phyloP scores from a whole-genome alignment of 2,113 vertebrate species.

The Trogon melanurus region DNA sequence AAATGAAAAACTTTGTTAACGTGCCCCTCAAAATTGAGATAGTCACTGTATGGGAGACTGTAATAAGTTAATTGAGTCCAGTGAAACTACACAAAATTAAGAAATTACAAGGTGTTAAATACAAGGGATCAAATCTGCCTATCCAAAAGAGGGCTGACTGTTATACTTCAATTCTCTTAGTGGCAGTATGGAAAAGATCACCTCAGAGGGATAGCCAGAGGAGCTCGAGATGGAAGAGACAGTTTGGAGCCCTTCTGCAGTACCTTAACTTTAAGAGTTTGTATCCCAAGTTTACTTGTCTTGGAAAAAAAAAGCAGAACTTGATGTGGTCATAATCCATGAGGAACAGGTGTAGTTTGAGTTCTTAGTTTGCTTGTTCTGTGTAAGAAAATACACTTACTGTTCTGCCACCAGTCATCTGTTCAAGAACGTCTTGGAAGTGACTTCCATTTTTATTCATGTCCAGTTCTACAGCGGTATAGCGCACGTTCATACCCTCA shows the following conservation, averaged over 20 bases:
- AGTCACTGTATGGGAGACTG: neutral
- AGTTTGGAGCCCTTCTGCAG: neutral
- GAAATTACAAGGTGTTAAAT: neutral
- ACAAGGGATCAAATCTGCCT: neutral
- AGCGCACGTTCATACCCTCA: constrained; percentile 84
- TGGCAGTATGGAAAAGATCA: neutral
- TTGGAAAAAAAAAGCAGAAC: neutral
- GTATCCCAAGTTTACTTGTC: neutral
- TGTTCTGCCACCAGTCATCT: constrained; percentile 89
- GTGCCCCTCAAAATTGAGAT: neutral
- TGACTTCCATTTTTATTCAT: constrained; percentile 82
- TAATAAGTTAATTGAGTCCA: neutral
- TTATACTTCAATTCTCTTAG: neutral
- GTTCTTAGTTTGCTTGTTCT: neutral
- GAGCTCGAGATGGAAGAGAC: neutral
- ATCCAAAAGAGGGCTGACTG: neutral
- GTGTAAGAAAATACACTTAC: constrained; percentile 72
- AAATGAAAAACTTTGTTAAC: neutral
- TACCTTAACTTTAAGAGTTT: neutral
- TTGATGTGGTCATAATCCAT: neutral
- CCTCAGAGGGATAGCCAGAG: neutral
- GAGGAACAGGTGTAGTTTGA: accelerated
- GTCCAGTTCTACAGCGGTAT: constrained; percentile 90
- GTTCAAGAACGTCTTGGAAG: constrained; percentile 86
- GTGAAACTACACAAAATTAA: neutral